These are phyloP conservation scores for Petrolisthes manimaculis DNA, from an alignment of 2,888 invertebrate genomes.

Conservation along the genomic window DNA sequence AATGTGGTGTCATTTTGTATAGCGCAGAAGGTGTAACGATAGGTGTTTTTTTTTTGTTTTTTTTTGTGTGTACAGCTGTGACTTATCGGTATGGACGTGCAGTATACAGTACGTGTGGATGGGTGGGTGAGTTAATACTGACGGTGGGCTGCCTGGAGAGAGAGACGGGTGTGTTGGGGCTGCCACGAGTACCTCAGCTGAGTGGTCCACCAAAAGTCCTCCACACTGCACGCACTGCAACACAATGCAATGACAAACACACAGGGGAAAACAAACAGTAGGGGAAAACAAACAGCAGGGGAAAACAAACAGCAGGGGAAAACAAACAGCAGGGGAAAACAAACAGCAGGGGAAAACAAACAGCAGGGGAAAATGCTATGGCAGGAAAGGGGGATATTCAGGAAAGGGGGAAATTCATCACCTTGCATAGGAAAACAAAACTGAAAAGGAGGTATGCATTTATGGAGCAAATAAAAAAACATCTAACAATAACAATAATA, in stretches of 20 bases:
- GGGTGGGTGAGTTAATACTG: background rate
- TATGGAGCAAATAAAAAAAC: background rate
- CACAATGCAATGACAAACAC: background rate
- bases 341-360: background rate
- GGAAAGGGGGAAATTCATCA: no score
- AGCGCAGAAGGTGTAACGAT: no score
- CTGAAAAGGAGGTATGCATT: no score
- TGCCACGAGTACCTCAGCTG: conserved; percentile 48
- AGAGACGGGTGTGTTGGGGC: background rate
- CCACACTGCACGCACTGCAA: conserved; percentile 27
- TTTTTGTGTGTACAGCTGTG: background rate
- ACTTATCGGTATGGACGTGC: background rate
- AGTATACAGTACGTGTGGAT: background rate
- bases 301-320: background rate
- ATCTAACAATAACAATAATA: background rate
- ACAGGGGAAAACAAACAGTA: no score
- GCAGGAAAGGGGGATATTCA: no score
- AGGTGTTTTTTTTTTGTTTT: background rate
- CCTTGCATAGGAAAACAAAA: no score
- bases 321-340: background rate
- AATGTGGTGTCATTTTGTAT: no score
- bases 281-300: no score
- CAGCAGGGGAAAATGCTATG: no score
- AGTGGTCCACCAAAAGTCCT: conserved; percentile 35
- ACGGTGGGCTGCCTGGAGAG: conserved; percentile 37